Evolutionary conservation across 35 echinoderm and acorn worm species (phyloP), one percentile per base, ranked within the genome.

Genomic region (Nesometra sesokonis): DNA sequence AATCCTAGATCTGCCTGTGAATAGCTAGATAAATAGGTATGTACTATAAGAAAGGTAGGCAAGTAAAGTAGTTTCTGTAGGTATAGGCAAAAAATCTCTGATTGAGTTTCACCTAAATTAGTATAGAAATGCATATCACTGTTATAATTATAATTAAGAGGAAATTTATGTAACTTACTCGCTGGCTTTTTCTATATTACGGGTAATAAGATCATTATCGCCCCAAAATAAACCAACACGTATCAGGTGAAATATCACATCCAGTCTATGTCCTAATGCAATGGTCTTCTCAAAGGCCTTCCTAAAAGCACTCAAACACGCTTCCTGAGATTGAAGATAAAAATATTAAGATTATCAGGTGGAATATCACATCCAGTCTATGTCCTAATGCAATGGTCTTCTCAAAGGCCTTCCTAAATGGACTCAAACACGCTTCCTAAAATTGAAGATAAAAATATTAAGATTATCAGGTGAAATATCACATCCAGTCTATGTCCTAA

Each of bases 281-380:
- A 97, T 88, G 30, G 95, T 97, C 40, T 97, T 97, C 27, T 97
- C 95, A 89, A 93, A 97, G 0, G 95, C 95, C 81, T 97, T 97
- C 80, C 94, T 88, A 33, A 97, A 93, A 32, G 89, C 87, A 79
- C 91, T 88, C 35, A 97, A 79, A 80, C 94, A 97, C 40, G 91
- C 82, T 23, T 97, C 94, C 91, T 97, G 47, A 21, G 27, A 30
- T 30, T 33, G 5, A 31, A 43, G 15, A 43, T 43, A 43, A 43
- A 43, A 4, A 15, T 13, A 67, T 9, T 67, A 67, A 67, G 8
- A 17, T 19, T 67, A 11, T 67, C 78, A 91, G 91, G 88, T 93
- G 95, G 47, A 97, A 97, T 86, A 97, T 97, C 36, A 97, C 93
- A 82, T 97, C 95, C 11, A 97, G 78, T 17, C 95, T 83, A 78